Base-by-base conservation (phyloP, 2,888 invertebrate species). In the Lasioglossum leucozonium region DNA sequence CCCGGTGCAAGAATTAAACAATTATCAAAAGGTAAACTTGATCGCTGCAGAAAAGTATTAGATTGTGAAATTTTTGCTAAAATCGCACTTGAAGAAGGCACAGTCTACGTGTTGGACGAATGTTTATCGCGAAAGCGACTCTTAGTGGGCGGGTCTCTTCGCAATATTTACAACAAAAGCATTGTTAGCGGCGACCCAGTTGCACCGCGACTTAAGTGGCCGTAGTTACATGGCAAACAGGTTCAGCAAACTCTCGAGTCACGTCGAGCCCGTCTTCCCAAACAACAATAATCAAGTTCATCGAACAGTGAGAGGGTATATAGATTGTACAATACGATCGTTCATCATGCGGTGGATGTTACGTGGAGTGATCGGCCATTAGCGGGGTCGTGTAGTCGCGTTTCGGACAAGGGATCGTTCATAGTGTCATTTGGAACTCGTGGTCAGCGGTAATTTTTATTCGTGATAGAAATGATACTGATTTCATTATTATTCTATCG, bases 261-360 rank as follows among this genome's bases (percentile, higher is more conserved):
- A 16, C 37, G 62, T 34, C 30, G 30, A 4, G 6, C 62, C 10
- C 34, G 55, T 30, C 71, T 76, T 8, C n/a, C 34, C 13, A 75
- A 80, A 77, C 37, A 77, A 85, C 74, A 87, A 79, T 67, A 78
- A 73, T 75, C 47, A 76, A 74, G 44, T 86, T 86, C 77, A 80
- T 81, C 62, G 18, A 18, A 67, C 75, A 37, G 40, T 58, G 75
- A 30, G 26, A n/a, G 58, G 30, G 65, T 18, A 42, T 34, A 69
- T 10, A 22, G 22, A 8, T 51, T 51, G 51, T 22, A 90, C 85
- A 89, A 90, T 84, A 72, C 72, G 16, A 22, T 72, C 81, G 58
- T 90, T 87, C 80, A 82, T 83, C 40, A 55, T 84, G 44, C 77
- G 13, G 11, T 40, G 42, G 77, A 58, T 69, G 76, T 81, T 75